Evolutionary conservation across 64 coral and sea anemone species (phyloP).

Genomic region (Porites lutea): DNA sequence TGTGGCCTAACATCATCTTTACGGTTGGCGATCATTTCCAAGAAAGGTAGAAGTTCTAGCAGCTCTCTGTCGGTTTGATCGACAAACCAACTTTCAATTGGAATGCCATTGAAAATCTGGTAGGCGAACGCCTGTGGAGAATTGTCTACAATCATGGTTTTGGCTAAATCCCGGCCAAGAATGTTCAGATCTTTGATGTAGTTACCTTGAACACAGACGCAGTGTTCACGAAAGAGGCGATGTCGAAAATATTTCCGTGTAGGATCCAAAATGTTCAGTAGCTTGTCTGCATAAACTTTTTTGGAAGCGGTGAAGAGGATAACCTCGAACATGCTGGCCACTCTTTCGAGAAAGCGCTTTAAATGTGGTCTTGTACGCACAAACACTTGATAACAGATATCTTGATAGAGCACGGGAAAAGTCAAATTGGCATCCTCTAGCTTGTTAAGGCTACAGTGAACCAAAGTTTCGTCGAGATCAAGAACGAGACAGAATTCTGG

Average conservation of each 20-base stretch:
- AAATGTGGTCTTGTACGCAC: constrained; percentile 95
- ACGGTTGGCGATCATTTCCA: constrained; percentile 85
- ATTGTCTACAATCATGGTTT: constrained; percentile 99
- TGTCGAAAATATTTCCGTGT: constrained; percentile 90
- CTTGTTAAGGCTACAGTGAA: constrained; percentile 99
- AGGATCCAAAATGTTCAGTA: constrained; percentile 97
- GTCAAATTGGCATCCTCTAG: constrained; percentile 97
- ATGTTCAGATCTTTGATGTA: constrained; percentile 99
- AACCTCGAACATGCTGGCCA: constrained; percentile 91
- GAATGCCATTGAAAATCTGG: constrained; percentile 98
- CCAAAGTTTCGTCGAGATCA: constrained; percentile 97
- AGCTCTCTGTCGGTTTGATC: constrained; percentile 92
- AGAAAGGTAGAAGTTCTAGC: constrained; percentile 91
- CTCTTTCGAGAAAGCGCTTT: constrained; percentile 91
- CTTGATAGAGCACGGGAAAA: constrained; percentile 97
- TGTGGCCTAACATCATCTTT: constrained; percentile 91
- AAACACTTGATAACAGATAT: constrained; percentile 99
- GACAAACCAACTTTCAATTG: constrained; percentile 99
- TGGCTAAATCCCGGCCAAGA: constrained; percentile 92
- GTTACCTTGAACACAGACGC: constrained; percentile 98
- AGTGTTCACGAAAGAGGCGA: constrained; percentile 97
- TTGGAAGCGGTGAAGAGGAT: constrained; percentile 99
- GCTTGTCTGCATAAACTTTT: constrained; percentile 97
- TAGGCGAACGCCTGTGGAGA: constrained; percentile 99
- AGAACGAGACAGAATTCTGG: constrained; percentile 96